Evolutionary conservation across 2,113 vertebrate species (phyloP).

Genomic region (Peromyscus leucopus): DNA sequence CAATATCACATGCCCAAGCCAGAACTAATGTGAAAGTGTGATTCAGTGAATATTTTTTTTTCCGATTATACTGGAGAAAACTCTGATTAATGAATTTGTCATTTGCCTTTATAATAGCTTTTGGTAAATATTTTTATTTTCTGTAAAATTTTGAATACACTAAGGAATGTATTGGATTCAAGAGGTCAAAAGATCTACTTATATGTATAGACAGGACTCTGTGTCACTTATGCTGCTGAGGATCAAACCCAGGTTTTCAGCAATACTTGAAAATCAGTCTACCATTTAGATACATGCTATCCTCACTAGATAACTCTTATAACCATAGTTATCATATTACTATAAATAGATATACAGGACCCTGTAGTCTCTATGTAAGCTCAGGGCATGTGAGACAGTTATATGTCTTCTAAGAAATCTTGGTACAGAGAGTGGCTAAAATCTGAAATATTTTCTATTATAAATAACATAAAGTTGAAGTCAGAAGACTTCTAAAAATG

Average conservation of each 20-base stretch:
- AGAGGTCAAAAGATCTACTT: background rate
- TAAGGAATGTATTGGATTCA: background rate
- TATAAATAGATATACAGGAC: background rate
- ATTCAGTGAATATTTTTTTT: background rate
- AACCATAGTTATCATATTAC: background rate
- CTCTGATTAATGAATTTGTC: background rate
- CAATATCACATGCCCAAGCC: background rate
- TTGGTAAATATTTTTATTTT: conserved; percentile 42
- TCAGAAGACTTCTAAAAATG: background rate
- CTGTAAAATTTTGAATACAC: background rate
- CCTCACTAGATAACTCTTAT: background rate
- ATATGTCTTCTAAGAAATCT: background rate
- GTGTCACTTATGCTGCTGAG: background rate
- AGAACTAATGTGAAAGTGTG: background rate
- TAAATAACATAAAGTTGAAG: background rate
- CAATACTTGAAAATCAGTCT: background rate
- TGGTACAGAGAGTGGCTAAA: background rate
- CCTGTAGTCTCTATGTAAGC: background rate
- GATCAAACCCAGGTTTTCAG: too few relatives aligned
- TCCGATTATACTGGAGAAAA: background rate
- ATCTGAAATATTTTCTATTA: background rate
- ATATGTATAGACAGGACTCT: background rate
- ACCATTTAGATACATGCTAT: background rate
- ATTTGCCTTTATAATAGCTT: background rate
- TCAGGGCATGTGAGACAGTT: background rate